A percentile compares a stretch with the other conserved stretches of the same genome.
phyloP scores from a whole-genome alignment of 1,140 invertebrate species.

The Eubasilissa regina region DNA sequence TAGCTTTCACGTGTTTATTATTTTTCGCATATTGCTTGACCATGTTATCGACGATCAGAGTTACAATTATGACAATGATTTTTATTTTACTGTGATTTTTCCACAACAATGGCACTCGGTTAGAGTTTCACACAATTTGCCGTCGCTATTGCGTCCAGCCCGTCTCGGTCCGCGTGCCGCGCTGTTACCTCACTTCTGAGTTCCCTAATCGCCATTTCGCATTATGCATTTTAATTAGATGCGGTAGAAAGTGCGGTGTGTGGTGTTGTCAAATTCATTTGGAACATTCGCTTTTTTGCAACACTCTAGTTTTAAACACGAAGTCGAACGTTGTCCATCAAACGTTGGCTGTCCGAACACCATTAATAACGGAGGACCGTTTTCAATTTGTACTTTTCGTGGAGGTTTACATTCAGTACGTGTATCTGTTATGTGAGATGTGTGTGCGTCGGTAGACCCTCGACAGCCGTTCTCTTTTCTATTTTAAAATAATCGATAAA shows the following conservation, averaged over 20 bases:
- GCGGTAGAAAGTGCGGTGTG: slow-evolving; percentile 29
- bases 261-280: slow-evolving; percentile 26
- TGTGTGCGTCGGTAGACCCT: no score
- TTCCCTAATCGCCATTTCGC: slow-evolving; percentile 43
- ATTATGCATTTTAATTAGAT: slow-evolving; percentile 41
- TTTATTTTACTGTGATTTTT: no score
- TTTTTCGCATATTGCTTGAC: no score
- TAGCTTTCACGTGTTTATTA: neutral
- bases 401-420: no score
- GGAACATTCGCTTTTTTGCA: slow-evolving; percentile 11
- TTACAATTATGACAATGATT: no score
- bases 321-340: neutral
- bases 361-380: no score
- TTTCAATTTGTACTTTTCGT: no score
- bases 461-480: no score
- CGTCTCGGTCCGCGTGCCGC: slow-evolving; percentile 16
- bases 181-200: slow-evolving; percentile 24
- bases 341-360: neutral
- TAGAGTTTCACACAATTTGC: neutral
- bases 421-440: no score
- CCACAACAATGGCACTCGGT: no score
- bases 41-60: no score
- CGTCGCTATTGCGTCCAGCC: slow-evolving; percentile 7
- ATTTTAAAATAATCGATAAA: no score
- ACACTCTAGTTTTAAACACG: slow-evolving; percentile 27